Evolutionary conservation across 2,797 vertebrate species (phyloP).

Genomic region (Coregonus suidteri): DNA sequence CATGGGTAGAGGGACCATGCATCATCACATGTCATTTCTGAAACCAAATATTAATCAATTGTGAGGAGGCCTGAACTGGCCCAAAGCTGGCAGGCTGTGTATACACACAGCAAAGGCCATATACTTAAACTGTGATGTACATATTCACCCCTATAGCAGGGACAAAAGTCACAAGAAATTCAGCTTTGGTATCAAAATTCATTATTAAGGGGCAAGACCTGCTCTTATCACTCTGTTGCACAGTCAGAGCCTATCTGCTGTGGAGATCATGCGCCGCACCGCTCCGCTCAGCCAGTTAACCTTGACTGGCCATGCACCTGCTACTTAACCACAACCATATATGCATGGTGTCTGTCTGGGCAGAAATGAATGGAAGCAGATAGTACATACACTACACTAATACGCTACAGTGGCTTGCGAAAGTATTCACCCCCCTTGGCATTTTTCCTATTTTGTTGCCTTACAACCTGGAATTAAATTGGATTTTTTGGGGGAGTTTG

Average conservation of each 20-base stretch:
- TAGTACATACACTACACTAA: background rate
- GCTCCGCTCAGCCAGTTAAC: background rate
- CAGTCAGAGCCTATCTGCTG: background rate
- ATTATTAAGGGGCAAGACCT: constrained; percentile 22
- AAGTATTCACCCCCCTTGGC: no score
- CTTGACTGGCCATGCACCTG: background rate
- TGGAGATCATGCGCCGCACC: background rate
- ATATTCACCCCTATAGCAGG: constrained; percentile 4
- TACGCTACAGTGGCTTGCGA: no score
- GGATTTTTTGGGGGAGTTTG: no score
- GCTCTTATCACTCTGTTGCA: constrained; percentile 20
- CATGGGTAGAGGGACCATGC: constrained; percentile 84
- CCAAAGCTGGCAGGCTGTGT: constrained; percentile 35
- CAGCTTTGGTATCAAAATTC: constrained; percentile 29
- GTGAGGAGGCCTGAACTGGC: constrained; percentile 55
- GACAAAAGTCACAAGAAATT: constrained; percentile 22
- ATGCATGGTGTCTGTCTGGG: background rate
- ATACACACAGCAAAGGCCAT: background rate
- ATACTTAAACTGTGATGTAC: constrained; percentile 7
- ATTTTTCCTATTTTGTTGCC: no score
- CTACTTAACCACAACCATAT: no score
- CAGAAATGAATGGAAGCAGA: background rate
- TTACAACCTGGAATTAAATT: no score
- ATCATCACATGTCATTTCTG: constrained; percentile 86
- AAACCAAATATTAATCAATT: constrained; percentile 91